Evolutionary conservation across 1,140 invertebrate genomes (phyloP).

Genomic region (Mactra quadrangularis): DNA sequence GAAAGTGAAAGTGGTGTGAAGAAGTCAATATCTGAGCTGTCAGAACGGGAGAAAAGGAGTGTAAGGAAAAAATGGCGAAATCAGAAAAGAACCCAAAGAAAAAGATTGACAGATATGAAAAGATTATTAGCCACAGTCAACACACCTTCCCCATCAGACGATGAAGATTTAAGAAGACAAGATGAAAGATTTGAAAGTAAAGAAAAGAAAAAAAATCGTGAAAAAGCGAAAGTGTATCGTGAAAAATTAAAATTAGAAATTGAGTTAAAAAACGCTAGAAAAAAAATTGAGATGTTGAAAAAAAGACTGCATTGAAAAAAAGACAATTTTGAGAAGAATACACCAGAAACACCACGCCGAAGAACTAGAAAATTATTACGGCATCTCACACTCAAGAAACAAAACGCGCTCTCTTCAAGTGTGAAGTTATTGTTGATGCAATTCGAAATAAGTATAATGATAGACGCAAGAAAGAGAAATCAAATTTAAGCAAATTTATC

Average conservation of each 20-base stretch:
- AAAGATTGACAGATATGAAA: no score
- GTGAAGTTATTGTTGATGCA: conserved; percentile 24
- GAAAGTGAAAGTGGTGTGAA: no score
- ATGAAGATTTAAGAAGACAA: no score
- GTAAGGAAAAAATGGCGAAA: no score
- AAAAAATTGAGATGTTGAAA: conserved; percentile 46
- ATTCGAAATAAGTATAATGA: conserved; percentile 32
- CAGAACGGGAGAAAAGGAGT: no score
- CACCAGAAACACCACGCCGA: conserved; percentile 23
- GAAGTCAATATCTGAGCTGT: no score
- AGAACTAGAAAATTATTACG: conserved; percentile 38
- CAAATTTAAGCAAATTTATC: conserved; percentile 19
- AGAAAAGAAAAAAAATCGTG: neutral
- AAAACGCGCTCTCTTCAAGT: conserved; percentile 20
- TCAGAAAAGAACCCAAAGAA: no score
- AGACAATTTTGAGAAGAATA: neutral
- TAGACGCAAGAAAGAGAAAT: conserved; percentile 25
- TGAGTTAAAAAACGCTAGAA: conserved; percentile 11
- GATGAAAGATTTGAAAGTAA: no score
- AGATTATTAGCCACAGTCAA: no score
- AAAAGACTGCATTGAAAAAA: conserved; percentile 24
- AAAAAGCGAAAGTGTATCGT: conserved; percentile 7
- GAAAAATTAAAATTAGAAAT: conserved; percentile 19
- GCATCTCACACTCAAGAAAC: conserved; percentile 25
- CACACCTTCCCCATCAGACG: no score